Evolutionary conservation across 2,888 invertebrate species (phyloP).

Genomic region (Tipula unca): DNA sequence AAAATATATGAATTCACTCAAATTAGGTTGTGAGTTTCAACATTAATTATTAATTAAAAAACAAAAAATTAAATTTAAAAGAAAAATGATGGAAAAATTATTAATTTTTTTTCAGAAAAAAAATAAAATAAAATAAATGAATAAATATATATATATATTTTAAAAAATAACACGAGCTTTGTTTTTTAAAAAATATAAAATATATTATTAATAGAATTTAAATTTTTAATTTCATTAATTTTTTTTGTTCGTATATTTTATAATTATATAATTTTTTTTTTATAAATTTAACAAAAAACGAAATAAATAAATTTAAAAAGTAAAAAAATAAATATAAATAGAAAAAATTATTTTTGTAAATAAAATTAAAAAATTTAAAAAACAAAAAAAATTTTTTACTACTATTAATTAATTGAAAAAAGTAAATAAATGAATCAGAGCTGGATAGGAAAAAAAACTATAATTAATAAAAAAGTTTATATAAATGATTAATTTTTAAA

Average conservation of each 20-base stretch:
- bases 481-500: background rate
- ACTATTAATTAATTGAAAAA: slow-evolving; percentile 1
- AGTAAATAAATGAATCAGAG: background rate
- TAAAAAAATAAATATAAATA: background rate
- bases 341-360: slow-evolving; percentile 19
- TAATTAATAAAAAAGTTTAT: background rate
- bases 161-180: slow-evolving; percentile 17
- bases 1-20: background rate
- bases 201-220: background rate
- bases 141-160: background rate
- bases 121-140: background rate
- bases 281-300: background rate
- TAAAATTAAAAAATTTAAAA: background rate
- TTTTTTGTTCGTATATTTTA: background rate
- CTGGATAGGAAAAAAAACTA: background rate
- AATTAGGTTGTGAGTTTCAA: slow-evolving; percentile 19
- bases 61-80: background rate
- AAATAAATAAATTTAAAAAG: background rate
- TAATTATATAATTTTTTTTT: background rate
- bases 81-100: background rate
- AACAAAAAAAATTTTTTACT: slow-evolving; percentile 14
- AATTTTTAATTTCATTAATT: background rate
- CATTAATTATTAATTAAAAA: background rate
- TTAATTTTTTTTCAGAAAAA: background rate
- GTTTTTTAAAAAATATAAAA: slow-evolving; percentile 4